Conservation (phyloP, 2,888 invertebrate species). For the Pseudococcus jackbeardsleyi region DNA sequence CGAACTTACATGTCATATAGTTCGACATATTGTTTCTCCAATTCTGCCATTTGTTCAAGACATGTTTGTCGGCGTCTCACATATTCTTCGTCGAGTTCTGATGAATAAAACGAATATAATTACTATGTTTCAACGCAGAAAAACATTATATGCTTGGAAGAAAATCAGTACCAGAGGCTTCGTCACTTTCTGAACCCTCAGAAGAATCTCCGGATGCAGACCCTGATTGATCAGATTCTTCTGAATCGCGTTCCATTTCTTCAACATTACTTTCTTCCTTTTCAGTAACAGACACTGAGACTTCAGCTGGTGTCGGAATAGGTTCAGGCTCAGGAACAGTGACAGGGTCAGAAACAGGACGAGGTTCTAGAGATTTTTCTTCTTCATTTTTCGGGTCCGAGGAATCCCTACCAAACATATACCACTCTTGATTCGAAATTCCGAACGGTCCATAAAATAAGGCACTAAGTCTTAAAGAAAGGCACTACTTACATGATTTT, state of each 20-base stretch:
- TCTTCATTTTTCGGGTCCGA: conserved; percentile 14
- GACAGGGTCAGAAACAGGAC: background rate
- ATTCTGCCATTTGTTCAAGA: conserved; percentile 86
- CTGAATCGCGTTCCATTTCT: conserved; percentile 63
- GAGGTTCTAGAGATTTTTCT: background rate
- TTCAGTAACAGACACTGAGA: background rate
- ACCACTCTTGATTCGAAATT: background rate
- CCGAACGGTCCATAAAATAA: background rate
- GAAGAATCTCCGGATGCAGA: conserved; percentile 58
- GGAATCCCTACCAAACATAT: background rate
- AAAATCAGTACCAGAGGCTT: conserved; percentile 48
- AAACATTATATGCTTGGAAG: background rate
- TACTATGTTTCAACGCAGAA: background rate
- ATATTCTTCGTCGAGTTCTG: conserved; percentile 94
- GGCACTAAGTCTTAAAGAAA: background rate
- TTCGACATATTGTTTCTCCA: conserved; percentile 89
- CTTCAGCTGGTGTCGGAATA: background rate
- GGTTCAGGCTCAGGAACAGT: background rate
- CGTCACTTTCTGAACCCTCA: conserved; percentile 58
- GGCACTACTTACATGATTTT: background rate
- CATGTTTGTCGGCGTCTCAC: conserved; percentile 86
- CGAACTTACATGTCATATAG: conserved; percentile 84
- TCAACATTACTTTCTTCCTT: conserved; percentile 61
- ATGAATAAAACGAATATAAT: conserved; percentile 68
- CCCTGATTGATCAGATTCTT: conserved; percentile 57